These are phyloP conservation scores for Leptocoma aspasia DNA, from an alignment of 2,113 vertebrate genomes.

Conservation along the genomic window DNA sequence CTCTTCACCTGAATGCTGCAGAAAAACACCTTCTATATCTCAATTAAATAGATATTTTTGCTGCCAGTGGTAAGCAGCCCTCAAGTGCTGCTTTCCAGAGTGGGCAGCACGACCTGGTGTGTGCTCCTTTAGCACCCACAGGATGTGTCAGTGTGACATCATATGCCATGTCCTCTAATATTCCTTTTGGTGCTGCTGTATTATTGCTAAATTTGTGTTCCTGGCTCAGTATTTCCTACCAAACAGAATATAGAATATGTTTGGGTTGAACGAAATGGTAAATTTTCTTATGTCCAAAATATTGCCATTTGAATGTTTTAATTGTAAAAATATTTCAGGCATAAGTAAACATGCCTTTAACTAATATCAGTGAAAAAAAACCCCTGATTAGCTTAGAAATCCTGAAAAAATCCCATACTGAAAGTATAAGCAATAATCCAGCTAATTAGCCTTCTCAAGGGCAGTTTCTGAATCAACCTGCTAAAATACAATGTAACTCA, in stretches of 20 bases:
- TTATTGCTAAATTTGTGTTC: neutral
- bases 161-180: neutral
- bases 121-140: neutral
- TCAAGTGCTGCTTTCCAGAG: neutral
- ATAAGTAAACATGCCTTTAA: neutral
- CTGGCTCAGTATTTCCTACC: neutral
- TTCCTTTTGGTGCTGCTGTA: neutral
- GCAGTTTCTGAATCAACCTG: neutral
- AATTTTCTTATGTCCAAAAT: neutral
- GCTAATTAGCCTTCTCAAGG: neutral
- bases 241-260: neutral
- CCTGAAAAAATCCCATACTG: neutral
- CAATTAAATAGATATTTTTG: neutral
- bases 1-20: neutral
- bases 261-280: neutral
- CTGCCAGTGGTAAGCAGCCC: neutral
- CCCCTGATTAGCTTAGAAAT: neutral
- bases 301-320: neutral
- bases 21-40: neutral
- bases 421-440: neutral
- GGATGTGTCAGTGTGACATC: neutral
- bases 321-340: neutral
- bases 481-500: neutral
- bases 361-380: neutral
- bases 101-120: neutral